Evolutionary conservation across 2,888 invertebrate species (phyloP).

Genomic region (Drosophila kuntzei): DNA sequence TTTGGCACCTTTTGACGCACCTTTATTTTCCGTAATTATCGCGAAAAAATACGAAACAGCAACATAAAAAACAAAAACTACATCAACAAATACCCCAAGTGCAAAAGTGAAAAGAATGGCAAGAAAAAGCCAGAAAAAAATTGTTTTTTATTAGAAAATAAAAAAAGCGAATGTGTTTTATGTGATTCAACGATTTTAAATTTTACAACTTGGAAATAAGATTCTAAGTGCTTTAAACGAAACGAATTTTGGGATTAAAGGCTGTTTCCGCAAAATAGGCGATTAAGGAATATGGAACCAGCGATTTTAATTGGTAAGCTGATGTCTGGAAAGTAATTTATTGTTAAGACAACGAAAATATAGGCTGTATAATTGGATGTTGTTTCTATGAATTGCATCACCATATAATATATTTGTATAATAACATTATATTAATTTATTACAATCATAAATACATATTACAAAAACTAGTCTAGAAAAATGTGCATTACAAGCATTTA

Average conservation of each 20-base stretch:
- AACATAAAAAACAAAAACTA: constrained; percentile 8
- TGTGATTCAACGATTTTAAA: constrained; percentile 61
- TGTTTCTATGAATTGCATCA: not conserved
- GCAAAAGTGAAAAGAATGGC: constrained; percentile 39
- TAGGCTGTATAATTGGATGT: not conserved
- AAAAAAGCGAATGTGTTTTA: constrained; percentile 32
- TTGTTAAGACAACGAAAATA: not conserved
- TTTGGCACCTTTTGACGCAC: constrained; percentile 46
- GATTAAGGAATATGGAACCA: constrained; percentile 65
- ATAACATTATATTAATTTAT: not conserved
- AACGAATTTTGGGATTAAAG: constrained; percentile 54
- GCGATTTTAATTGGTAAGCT: constrained; percentile 77
- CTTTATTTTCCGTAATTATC: constrained; percentile 56
- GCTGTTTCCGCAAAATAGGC: constrained; percentile 14
- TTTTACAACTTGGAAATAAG: constrained; percentile 16
- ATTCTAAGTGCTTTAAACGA: constrained; percentile 33
- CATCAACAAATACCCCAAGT: constrained; percentile 6
- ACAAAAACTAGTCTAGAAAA: not conserved
- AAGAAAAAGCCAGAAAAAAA: constrained; percentile 22
- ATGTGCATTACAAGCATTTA: too few species aligned
- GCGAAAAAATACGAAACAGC: constrained; percentile 53
- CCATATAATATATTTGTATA: not conserved
- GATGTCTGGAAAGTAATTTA: not conserved
- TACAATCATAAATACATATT: not conserved
- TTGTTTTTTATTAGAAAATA: constrained; percentile 15